These are phyloP conservation scores for Pristionchus japonicus DNA, from an alignment of 2,888 invertebrate species.

Conservation along the genomic window DNA sequence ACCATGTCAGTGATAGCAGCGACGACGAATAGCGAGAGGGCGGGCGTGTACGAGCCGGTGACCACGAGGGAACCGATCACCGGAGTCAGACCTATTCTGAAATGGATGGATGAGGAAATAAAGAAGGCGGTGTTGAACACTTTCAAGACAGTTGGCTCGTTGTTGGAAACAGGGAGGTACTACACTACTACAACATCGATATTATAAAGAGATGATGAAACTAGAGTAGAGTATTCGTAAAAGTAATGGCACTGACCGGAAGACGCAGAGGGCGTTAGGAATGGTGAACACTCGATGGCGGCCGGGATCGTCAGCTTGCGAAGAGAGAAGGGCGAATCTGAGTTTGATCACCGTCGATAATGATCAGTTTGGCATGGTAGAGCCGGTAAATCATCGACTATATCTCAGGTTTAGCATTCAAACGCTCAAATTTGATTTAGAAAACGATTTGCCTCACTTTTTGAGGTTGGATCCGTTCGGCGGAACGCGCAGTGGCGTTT, in stretches of 20 bases:
- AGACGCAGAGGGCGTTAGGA: conserved; percentile 90
- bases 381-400: background rate
- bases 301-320: conserved; percentile 73
- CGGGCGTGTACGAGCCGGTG: conserved; percentile 84
- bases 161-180: too few relatives aligned
- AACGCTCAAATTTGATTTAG: too few relatives aligned
- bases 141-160: background rate
- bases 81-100: conserved; percentile 88
- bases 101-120: background rate
- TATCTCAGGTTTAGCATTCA: too few relatives aligned
- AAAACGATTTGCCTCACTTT: background rate
- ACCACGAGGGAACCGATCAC: conserved; percentile 90
- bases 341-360: too few relatives aligned
- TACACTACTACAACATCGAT: too few relatives aligned
- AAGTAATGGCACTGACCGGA: conserved; percentile 73
- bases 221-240: background rate
- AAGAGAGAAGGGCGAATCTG: conserved; percentile 17
- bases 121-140: background rate
- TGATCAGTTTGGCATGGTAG: too few relatives aligned
- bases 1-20: conserved; percentile 94
- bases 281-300: conserved; percentile 92
- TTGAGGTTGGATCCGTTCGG: conserved; percentile 6
- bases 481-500: background rate
- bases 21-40: conserved; percentile 86
- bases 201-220: background rate